Conservation (phyloP, 2,888 invertebrate genomes). For the Tanytarsus gracilentus region DNA sequence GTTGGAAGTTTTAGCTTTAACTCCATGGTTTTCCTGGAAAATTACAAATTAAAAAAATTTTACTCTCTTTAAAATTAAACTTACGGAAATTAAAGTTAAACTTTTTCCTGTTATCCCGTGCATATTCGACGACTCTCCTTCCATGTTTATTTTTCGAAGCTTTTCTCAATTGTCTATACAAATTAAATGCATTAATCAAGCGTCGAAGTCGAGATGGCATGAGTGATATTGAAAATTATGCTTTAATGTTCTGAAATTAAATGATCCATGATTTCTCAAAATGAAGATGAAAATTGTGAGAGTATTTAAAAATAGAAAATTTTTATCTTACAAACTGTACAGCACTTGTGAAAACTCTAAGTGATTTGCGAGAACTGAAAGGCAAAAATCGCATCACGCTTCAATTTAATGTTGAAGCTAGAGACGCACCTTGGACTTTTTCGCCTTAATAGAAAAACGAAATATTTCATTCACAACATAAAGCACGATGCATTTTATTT, state of each 20-base stretch:
- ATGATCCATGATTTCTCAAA: neutral
- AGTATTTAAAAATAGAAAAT: no score
- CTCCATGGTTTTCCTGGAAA: slow-evolving; percentile 13
- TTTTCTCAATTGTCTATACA: slow-evolving; percentile 18
- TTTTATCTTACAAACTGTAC: no score
- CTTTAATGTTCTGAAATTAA: no score
- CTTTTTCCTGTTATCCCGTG: slow-evolving; percentile 10
- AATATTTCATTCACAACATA: no score
- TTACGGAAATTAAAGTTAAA: neutral
- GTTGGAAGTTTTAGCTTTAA: neutral
- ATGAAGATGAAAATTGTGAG: no score
- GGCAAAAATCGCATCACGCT: neutral
- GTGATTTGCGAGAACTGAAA: neutral
- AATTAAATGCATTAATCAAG: slow-evolving; percentile 16
- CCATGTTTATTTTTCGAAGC: slow-evolving; percentile 7
- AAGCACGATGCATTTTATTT: no score
- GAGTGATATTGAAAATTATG: no score
- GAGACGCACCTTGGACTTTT: neutral
- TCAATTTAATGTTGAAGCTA: neutral
- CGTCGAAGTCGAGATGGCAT: slow-evolving; percentile 16
- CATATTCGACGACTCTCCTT: slow-evolving; percentile 8
- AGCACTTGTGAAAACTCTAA: neutral
- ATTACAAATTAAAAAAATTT: neutral
- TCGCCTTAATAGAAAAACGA: neutral
- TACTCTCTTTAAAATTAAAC: neutral